A percentile compares a stretch with the other conserved stretches of the same genome.
Conservation (phyloP, 2,888 invertebrate genomes). For the Stenoptilia bipunctidactyla region DNA sequence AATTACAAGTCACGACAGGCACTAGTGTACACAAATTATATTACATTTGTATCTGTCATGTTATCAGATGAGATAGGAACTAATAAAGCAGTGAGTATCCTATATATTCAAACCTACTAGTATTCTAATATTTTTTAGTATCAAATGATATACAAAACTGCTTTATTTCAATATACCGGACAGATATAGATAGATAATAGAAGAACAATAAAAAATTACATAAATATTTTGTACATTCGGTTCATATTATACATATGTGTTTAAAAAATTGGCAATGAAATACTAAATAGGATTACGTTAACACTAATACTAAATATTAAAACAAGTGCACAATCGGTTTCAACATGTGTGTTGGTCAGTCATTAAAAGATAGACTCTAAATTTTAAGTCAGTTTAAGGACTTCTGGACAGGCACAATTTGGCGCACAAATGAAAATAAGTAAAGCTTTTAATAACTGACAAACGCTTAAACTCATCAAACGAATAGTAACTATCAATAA, state of each 20-base stretch:
- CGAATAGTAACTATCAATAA: not conserved
- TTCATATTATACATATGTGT: too few relatives aligned
- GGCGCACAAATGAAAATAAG: not conserved
- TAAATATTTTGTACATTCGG: too few relatives aligned
- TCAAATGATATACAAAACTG: too few relatives aligned
- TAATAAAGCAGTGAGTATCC: not conserved
- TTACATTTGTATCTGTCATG: too few relatives aligned
- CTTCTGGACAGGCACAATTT: not conserved
- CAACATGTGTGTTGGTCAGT: not conserved
- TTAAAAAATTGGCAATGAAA: not conserved
- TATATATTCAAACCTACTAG: not conserved
- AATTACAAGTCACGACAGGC: too few relatives aligned
- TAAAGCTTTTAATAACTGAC: conserved; percentile 1
- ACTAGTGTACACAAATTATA: too few relatives aligned
- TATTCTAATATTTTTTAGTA: too few relatives aligned
- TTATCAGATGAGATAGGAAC: not conserved
- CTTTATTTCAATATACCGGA: too few relatives aligned
- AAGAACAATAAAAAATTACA: too few relatives aligned
- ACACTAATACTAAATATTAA: not conserved
- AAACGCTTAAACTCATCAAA: not conserved
- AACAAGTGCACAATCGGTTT: conserved; percentile 1
- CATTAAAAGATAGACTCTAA: not conserved
- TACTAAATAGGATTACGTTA: not conserved
- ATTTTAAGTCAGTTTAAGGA: not conserved
- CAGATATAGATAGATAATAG: too few relatives aligned